Base-by-base conservation (phyloP, 2,113 vertebrate genomes). In the Pomatorhinus ruficollis region DNA sequence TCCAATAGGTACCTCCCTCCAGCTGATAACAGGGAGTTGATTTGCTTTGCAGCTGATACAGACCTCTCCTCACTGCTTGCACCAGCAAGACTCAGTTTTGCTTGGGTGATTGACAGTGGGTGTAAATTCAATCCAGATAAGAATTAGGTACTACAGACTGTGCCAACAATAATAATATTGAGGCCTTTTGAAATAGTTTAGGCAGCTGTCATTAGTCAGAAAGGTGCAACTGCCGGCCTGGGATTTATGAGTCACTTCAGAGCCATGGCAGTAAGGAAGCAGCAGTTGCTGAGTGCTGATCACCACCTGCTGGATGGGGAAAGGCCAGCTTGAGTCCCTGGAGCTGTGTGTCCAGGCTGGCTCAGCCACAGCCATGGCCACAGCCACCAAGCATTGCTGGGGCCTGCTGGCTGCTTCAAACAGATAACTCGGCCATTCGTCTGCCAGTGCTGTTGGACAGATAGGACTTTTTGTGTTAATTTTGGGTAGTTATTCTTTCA, bases 101-200 rank as follows among this genome's bases (percentile, higher is more conserved):
- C 66, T 83, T 71, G 83, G 56, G 42, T 91, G 44, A 90, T 40
- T 92, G 82, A 66, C 59, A 90, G 64, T 22, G 82, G 52, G 37
- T 89, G 33, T 59, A 75, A 95, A 91, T 75, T 89, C 83, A 82
- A 4, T 49, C 56, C 52, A 84, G 92, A 94, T 78, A 93, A 90
- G 77, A 78, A 47, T 39, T 72, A 91, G 37, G 63, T 78, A 40
- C 56, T 52, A 6, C 0, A 0, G 12, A 33, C 39, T 24, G 30
- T 15, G 71, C 79, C 95, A 95, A 92, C 30, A 96, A 56, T 18
- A 91, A 86, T 52, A 88, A 74, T 40, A 61, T 20, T 14, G 83
- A 71, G 60, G 72, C 25, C 47, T 88, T 75, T 31, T 81, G 60
- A 65, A 82, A 64, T 25, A 70, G 31, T 49, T 86, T 56, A 56